phyloP scores from a whole-genome alignment of 2,113 vertebrate genomes.

The Dipodomys spectabilis region DNA sequence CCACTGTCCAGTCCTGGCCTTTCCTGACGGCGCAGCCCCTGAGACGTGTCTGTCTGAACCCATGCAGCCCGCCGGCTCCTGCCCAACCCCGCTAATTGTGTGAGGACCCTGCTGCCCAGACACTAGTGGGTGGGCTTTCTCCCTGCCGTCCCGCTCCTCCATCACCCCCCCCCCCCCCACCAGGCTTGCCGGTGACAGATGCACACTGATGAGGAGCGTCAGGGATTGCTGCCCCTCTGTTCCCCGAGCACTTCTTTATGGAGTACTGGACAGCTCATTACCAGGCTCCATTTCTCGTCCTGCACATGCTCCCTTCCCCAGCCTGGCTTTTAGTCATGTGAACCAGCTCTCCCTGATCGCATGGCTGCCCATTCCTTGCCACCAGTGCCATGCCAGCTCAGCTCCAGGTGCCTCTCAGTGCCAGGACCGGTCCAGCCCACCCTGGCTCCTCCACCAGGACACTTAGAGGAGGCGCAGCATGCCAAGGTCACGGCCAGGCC shows the following conservation, averaged over 20 bases:
- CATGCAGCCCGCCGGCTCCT: background rate
- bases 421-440: background rate
- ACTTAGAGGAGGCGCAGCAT: background rate
- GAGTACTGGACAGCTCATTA: conserved; percentile 67
- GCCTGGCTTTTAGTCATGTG: conserved; percentile 78
- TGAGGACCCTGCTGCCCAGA: background rate
- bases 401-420: background rate
- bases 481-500: background rate
- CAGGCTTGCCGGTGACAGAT: conserved; percentile 62
- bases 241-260: background rate
- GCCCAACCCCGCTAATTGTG: conserved; percentile 18
- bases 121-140: background rate
- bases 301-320: conserved; percentile 50
- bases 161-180: background rate
- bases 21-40: background rate
- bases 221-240: background rate
- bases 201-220: conserved; percentile 5
- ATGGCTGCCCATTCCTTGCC: conserved; percentile 72
- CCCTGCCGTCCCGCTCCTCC: background rate
- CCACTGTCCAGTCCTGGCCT: background rate
- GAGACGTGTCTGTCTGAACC: background rate
- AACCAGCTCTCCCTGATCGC: conserved; percentile 76
- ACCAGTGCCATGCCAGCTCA: background rate
- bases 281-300: conserved; percentile 65
- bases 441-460: background rate